phyloP scores from a whole-genome alignment of 2,113 vertebrate genomes.

The Donacobius atricapilla region DNA sequence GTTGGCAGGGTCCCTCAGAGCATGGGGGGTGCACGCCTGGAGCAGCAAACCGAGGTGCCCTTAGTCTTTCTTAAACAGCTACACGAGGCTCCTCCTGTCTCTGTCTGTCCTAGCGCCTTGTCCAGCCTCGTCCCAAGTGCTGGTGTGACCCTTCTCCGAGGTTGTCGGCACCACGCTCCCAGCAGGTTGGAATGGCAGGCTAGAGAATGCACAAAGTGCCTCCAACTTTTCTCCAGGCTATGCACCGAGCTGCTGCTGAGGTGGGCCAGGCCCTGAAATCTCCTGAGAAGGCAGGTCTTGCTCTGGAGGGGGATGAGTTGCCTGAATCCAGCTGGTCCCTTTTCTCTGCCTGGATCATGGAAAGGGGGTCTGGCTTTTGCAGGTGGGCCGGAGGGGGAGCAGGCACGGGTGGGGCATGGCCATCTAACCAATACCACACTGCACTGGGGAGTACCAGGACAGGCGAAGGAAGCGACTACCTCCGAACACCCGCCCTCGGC shows the following conservation, averaged over 20 bases:
- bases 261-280: background rate
- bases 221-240: constrained; percentile 58
- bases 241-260: constrained; percentile 23
- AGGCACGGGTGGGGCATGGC: background rate
- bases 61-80: background rate
- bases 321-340: background rate
- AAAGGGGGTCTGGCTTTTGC: background rate
- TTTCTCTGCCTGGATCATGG: background rate
- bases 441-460: background rate
- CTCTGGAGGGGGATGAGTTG: background rate
- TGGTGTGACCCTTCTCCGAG: background rate
- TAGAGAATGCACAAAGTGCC: constrained; percentile 59
- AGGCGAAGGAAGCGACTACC: background rate
- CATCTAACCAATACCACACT: background rate
- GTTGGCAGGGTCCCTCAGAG: constrained; percentile 5
- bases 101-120: background rate
- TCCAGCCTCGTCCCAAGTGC: background rate
- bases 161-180: background rate
- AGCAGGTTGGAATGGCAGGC: background rate
- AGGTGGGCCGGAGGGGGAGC: background rate
- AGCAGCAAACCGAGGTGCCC: background rate
- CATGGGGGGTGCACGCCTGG: background rate
- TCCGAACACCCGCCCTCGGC: background rate
- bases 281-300: background rate
- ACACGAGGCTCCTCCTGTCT: background rate